phyloP scores from a whole-genome alignment of 2,113 vertebrate genomes.

The Porphyrio hochstetteri region DNA sequence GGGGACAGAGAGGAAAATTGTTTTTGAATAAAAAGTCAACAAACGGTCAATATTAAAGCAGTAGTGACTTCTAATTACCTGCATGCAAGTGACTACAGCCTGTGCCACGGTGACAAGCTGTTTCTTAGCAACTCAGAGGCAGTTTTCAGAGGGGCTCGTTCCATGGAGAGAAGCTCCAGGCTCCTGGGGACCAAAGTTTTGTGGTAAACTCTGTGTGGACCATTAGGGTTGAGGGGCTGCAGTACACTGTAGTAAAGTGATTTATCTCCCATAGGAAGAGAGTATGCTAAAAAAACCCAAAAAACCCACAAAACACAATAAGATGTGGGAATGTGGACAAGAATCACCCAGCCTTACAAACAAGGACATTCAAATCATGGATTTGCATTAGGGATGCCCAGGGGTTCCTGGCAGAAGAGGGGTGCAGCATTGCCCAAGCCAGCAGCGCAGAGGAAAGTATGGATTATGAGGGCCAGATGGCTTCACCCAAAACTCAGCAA shows the following conservation, averaged over 20 bases:
- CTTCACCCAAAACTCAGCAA: background rate
- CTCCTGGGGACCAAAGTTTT: background rate
- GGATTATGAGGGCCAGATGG: background rate
- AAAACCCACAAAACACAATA: too few species aligned
- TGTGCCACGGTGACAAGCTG: constrained; percentile 4
- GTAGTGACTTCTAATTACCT: constrained; percentile 51
- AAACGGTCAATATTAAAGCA: constrained; percentile 34
- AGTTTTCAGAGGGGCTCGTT: background rate
- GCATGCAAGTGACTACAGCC: background rate
- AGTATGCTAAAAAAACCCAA: background rate
- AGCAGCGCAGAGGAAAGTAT: background rate
- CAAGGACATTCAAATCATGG: background rate
- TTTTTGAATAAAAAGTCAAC: background rate
- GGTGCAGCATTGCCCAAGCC: background rate
- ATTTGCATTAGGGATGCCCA: background rate
- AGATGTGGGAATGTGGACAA: rapidly evolving
- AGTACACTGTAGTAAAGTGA: background rate
- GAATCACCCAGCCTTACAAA: background rate
- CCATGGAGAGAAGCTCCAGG: background rate
- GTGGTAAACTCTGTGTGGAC: background rate
- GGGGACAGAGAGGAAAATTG: background rate
- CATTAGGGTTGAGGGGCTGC: background rate
- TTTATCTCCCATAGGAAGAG: background rate
- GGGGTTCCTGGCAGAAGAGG: background rate
- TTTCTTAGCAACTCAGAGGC: constrained; percentile 43